Conservation (phyloP, 1,140 invertebrate genomes). For the Oncopeltus fasciatus region DNA sequence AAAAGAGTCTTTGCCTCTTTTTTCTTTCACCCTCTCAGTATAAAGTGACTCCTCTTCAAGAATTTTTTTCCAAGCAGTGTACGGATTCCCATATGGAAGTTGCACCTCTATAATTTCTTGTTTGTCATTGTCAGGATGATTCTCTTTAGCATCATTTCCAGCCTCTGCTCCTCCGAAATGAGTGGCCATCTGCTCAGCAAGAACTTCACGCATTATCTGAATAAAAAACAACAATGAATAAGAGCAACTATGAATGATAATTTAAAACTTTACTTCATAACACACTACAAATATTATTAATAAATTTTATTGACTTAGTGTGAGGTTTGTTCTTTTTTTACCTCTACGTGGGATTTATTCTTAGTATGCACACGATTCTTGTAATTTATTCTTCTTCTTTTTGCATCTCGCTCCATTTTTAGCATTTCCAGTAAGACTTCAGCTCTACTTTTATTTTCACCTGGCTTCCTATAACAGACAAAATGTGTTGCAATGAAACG, state of each 20-base stretch:
- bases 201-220: constrained; percentile 12
- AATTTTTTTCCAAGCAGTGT: background rate
- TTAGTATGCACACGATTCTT: constrained; percentile 18
- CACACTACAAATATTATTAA: no score
- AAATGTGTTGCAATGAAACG: no score
- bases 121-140: background rate
- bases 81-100: background rate
- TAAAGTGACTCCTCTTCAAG: background rate
- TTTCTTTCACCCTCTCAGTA: no score
- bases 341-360: constrained; percentile 19
- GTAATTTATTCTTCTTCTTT: constrained; percentile 16
- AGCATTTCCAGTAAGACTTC: background rate
- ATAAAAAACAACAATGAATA: background rate
- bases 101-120: background rate
- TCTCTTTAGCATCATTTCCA: background rate
- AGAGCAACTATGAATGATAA: background rate
- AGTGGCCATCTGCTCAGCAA: constrained; percentile 9
- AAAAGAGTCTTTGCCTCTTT: no score
- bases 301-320: no score
- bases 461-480: background rate
- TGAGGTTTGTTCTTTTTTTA: no score
- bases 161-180: background rate
- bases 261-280: no score
- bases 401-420: constrained; percentile 14
- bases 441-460: background rate